Evolutionary conservation across 2,888 invertebrate genomes (phyloP), one percentile per base, ranked within the genome.

Genomic region (Meiosimyza platycephala): DNA sequence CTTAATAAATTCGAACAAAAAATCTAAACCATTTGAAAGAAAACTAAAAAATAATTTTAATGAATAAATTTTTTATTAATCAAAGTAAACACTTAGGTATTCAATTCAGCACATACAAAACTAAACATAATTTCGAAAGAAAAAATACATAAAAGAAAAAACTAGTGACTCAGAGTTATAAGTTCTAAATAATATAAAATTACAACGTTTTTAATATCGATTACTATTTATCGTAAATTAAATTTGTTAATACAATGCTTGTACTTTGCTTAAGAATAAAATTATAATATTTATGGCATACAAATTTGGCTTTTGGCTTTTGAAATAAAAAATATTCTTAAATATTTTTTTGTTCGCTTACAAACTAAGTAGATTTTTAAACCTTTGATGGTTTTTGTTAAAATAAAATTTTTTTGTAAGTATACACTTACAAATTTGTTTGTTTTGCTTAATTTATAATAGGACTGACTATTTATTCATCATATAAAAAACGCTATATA

Each of bases 311-410:
- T 48, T 50, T 48, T 28, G 59, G 22, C 4, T 7, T 59, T 68
- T 57, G 4, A 15, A 40, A 9, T n/a, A 55, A 28, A 54, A 4
- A 47, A 9, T 4, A 9, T 40, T 4, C 9, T 40, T 6, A 40
- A 40, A 40, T 40, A 40, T 40, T 40, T 40, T 40, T 40, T 40
- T 40, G 1, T 6, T n/a, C 51, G 13, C 60, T 68, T 68, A 68
- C 54, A 60, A 71, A 71, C 76, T 73, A 73, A 64, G 16, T 55
- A 64, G 75, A 79, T 80, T 76, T 83, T 83, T 82, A 82, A 84
- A 83, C 83, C 82, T 77, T 80, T 79, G 75, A 77, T 72, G 69
- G 83, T 81, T 82, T 79, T 78, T 80, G 76, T 82, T 83, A 80
- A 80, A 73, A 63, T 73, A 65, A 59, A 70, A 70, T 60, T 55